Conservation (phyloP, 2,113 vertebrate genomes). For the Rafetus swinhoei region DNA sequence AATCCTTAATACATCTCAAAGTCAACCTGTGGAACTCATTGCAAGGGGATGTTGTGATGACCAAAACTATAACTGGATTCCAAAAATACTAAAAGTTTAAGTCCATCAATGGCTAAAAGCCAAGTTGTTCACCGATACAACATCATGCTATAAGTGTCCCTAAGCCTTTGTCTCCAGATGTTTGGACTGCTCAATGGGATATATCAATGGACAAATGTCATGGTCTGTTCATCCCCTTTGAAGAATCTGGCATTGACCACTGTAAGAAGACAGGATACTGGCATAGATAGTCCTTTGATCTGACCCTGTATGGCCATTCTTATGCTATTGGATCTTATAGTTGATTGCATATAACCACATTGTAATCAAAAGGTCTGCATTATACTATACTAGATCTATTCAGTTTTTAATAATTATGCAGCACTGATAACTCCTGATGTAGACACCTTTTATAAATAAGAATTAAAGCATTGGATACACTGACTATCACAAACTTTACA, state of each 20-base stretch:
- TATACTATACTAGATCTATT: background rate
- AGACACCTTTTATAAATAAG: background rate
- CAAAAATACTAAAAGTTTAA: background rate
- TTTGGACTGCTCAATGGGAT: too few species aligned
- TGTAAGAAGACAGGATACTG: background rate
- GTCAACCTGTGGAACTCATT: background rate
- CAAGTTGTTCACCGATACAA: background rate
- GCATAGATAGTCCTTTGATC: background rate
- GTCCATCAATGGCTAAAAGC: background rate
- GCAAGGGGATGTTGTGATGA: background rate
- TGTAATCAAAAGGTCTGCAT: background rate
- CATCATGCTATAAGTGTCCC: background rate
- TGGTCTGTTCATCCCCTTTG: background rate
- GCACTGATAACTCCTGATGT: background rate
- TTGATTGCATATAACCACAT: too few species aligned
- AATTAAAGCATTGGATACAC: background rate
- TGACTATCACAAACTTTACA: background rate
- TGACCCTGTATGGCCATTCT: too few species aligned
- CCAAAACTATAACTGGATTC: background rate
- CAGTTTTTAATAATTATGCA: background rate
- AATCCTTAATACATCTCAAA: background rate
- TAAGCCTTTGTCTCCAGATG: background rate
- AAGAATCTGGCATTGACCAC: background rate
- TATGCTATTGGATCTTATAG: background rate
- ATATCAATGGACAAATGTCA: background rate